These are phyloP conservation scores for Heterochromis multidens DNA, from an alignment of 2,113 vertebrate species.

Conservation along the genomic window DNA sequence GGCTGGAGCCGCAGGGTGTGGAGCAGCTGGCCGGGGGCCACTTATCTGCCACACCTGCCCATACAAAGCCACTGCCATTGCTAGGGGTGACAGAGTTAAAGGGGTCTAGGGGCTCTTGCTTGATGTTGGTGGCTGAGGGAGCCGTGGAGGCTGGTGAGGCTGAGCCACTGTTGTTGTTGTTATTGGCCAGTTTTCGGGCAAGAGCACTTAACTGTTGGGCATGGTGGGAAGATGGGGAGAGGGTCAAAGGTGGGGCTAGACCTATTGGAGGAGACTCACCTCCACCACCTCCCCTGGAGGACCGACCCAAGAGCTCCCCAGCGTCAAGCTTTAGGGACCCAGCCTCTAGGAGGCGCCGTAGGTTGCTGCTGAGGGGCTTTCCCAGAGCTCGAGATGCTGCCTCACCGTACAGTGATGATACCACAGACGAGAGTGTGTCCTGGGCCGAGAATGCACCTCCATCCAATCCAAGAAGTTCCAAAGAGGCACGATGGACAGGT, in stretches of 20 bases:
- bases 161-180: slow-evolving; percentile 65
- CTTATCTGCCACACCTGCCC: slow-evolving; percentile 89
- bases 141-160: slow-evolving; percentile 74
- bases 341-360: slow-evolving; percentile 91
- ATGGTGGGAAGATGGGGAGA: slow-evolving; percentile 91
- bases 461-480: slow-evolving; percentile 87
- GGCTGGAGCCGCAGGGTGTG: slow-evolving; percentile 83
- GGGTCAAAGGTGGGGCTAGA: slow-evolving; percentile 80
- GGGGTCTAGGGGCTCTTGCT: slow-evolving; percentile 77
- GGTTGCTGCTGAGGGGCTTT: slow-evolving; percentile 94
- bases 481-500: slow-evolving; percentile 84
- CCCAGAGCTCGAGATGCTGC: slow-evolving; percentile 83
- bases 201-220: slow-evolving; percentile 96
- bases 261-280: slow-evolving; percentile 83
- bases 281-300: slow-evolving; percentile 77
- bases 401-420: slow-evolving; percentile 87
- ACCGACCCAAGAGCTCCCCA: slow-evolving; percentile 70
- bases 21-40: slow-evolving; percentile 89
- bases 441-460: slow-evolving; percentile 80
- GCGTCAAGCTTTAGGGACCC: slow-evolving; percentile 89
- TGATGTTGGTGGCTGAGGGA: slow-evolving; percentile 67
- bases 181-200: slow-evolving; percentile 92
- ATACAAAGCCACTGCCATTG: slow-evolving; percentile 88
- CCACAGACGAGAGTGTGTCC: slow-evolving; percentile 89
- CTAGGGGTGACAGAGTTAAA: slow-evolving; percentile 78